Base-by-base conservation (phyloP, 30 jellyfish, hydroid and myxozoan genomes). In the Chrysaora quinquecirrha region DNA sequence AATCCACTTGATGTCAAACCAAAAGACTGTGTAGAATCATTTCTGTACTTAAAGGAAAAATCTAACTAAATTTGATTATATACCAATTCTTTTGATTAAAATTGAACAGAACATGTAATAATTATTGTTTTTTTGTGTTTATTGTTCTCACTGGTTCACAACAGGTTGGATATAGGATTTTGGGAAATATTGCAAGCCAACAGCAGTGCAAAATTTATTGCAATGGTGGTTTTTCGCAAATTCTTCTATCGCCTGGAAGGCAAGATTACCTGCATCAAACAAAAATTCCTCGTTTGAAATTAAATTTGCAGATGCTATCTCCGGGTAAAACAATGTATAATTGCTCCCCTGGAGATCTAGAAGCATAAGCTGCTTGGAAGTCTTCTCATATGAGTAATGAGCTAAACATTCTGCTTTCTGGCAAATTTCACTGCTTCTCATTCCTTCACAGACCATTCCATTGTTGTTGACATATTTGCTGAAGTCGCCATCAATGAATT, bases 391-490 rank as follows among this genome's bases (percentile, higher is more conserved):
- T 46, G 86, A 73, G 56, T 6, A 46, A 22, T 43, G 77, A 24
- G 86, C 86, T 24, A 73, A 35, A 73, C 75, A 46, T 33, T 73
- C 29, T 20, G 86, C 86, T 73, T 43, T 73, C 56, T 43, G 86
- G 50, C 56, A 25, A 16, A 73, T 23, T 34, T 22, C 90, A 27
- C 62, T 68, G 71, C 71, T 64, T 38, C 32, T 20, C 56, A 28
- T 27, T 29, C 60, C 64, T 12, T 19, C 72, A 65, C 80, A 52
- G 64, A 54, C 54, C 43, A 23, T 32, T n/a, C 90, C 90, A 64
- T 78, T 54, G 73, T 78, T 78, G 71, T 78, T 78, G 27, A 78
- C 47, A 47, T 61, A 78, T 34, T 78, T 78, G 73, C 71, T 33
- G 56, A 78, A 76, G 28, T 35, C 52, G 23, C 73, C 80, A n/a